Base-by-base conservation (phyloP, 1,140 invertebrate species). In the Eulimnadia texana region DNA sequence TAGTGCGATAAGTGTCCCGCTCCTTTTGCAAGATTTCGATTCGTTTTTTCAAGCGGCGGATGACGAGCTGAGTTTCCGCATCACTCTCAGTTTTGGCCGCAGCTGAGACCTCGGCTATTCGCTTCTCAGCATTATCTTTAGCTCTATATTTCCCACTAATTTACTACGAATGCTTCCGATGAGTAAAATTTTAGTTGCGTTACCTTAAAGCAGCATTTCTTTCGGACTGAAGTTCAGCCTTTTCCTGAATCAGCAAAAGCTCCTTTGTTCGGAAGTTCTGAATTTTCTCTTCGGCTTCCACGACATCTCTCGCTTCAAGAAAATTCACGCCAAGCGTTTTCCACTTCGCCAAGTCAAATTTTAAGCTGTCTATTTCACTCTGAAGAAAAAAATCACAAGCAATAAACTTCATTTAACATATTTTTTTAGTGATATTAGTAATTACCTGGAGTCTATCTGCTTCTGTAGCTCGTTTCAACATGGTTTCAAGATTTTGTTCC, bases 1-100 rank as follows among this genome's bases (percentile, higher is more conserved):
- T 82, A 60, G 82, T 79, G 64, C 85, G 81, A 65, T 78, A 80
- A 64, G 82, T 84, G 66, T 91, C 88, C 56, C 88, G 75, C 70
- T 88, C 86, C 56, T 68, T 57, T 20, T 57, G 55, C 55, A 16
- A 33, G 27, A 25, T n/a, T 57, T 42, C 27, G 25, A 29, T 57
- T 57, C 27, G 20, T 29, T 42, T 57, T 6, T 16, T 6, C 6
- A 42, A 16, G 16, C 33, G 33, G 33, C 33, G 33, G 6, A 42
- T 42, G 6, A 16, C 6, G 6, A 9, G 33, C 33, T 42, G 6
- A 6, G 16, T 42, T 9, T 6, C 33, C 6, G 16, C 33, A 16
- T 42, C 16, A 6, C 16, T 16, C 33, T 42, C 33, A 9, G 33
- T 16, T 42, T 42, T 42, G 33, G 33, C 33, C 16, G 33, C 33